Base-by-base conservation (phyloP, 2,888 invertebrate species). In the Stenichneumon culpator region DNA sequence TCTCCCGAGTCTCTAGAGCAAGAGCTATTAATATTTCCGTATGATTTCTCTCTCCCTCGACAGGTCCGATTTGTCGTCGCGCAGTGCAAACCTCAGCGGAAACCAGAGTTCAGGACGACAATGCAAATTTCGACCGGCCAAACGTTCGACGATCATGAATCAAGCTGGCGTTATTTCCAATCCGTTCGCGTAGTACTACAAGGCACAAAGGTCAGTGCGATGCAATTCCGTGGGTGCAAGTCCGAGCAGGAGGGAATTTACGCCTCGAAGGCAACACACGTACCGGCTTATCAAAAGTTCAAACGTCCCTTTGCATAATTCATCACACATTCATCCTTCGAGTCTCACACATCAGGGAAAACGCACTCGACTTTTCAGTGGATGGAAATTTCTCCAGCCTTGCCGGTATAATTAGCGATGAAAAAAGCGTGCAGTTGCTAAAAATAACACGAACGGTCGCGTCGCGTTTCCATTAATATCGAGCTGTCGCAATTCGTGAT, bases 211-310 rank as follows among this genome's bases (percentile, higher is more conserved):
- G 90, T 90, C 90, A 90, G 83, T 89, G 79, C 88, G 82, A 90
- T 89, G 90, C 84, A 88, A 83, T 77, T 67, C 74, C 70, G 77
- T 60, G 84, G 81, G 82, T 86, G 87, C 89, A 89, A 90, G 89
- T 90, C 89, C 79, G 28, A 32, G 28, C 86, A 22, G 70, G 57
- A 67, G 77, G 68, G 80, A 47, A 88, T 87, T 89, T 88, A 88
- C 87, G 86, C 79, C 73, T 86, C 84, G 79, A 78, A 79, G 63
- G n/a, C 16, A 63, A 32, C 63, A 63, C 63, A 32, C 63, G 28
- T 16, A 63, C 16, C 83, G 73, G 87, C 87, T 91, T 91, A 91
- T 91, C 91, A 91, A 91, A 91, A 91, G 91, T 91, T 91, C 91
- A 91, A 91, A 91, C 86, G 89, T 89, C 86, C 87, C 79, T 83